Evolutionary conservation across 2,113 vertebrate species (phyloP).

Genomic region (Trichomycterus rosablanca): DNA sequence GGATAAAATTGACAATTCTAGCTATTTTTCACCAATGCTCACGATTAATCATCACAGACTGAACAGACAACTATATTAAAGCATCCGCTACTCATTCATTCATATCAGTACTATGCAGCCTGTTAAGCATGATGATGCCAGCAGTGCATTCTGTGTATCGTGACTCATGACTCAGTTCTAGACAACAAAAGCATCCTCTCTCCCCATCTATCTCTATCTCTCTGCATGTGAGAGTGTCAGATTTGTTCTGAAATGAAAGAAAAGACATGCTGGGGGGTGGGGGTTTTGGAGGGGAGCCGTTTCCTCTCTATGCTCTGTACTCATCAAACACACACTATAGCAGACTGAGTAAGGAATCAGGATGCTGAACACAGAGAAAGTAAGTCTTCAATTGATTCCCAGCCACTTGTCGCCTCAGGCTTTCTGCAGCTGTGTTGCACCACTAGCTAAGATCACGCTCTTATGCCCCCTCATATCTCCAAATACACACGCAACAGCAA

Average conservation of each 20-base stretch:
- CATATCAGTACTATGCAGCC: conserved; percentile 12
- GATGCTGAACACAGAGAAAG: conserved; percentile 65
- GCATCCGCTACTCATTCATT: conserved; percentile 13
- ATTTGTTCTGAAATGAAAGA: conserved; percentile 53
- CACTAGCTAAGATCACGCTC: conserved; percentile 60
- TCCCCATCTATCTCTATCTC: conserved; percentile 20
- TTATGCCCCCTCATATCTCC: conserved; percentile 33
- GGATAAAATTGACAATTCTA: not conserved
- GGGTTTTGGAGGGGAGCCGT: conserved; percentile 61
- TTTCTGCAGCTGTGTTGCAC: conserved; percentile 62
- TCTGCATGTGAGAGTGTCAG: conserved; percentile 29
- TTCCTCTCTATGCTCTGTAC: conserved; percentile 69
- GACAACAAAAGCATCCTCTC: conserved; percentile 43
- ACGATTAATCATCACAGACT: not conserved
- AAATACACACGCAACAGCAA: conserved; percentile 5
- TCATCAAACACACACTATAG: conserved; percentile 66
- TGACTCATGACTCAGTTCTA: conserved; percentile 39
- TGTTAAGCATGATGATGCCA: conserved; percentile 9
- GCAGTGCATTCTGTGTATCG: conserved; percentile 33
- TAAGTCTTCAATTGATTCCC: conserved; percentile 70
- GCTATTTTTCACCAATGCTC: not conserved
- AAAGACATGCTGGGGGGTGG: conserved; percentile 62
- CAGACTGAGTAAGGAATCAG: conserved; percentile 53
- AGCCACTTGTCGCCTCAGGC: conserved; percentile 56
- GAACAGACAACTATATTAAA: not conserved